Evolutionary conservation across 1,140 invertebrate genomes (phyloP).

Genomic region (Lerema accius): DNA sequence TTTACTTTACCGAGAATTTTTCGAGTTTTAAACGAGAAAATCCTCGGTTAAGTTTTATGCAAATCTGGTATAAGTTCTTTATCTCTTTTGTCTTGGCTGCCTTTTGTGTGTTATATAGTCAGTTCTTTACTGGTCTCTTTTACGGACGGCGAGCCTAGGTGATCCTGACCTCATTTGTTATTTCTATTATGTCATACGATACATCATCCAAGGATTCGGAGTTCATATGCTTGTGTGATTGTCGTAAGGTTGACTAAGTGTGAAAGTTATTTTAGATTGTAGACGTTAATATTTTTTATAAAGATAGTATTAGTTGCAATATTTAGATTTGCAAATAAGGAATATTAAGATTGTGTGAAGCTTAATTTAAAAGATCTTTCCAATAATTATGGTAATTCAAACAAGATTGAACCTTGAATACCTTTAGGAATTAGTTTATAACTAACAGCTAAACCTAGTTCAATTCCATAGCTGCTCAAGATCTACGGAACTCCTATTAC

Average conservation of each 20-base stretch:
- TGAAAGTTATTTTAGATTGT: no score
- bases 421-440: no score
- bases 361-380: no score
- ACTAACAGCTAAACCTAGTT: no score
- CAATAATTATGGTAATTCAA: no score
- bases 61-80: neutral
- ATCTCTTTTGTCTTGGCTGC: neutral
- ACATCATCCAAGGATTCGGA: neutral
- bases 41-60: neutral
- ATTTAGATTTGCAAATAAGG: no score
- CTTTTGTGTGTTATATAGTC: neutral
- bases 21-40: neutral
- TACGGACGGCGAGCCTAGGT: neutral
- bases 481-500: no score
- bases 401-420: no score
- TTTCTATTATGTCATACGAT: neutral
- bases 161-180: neutral
- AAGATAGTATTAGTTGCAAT: no score
- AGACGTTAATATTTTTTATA: no score
- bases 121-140: neutral
- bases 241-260: neutral
- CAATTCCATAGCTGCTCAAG: no score
- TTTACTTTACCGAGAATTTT: neutral
- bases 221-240: neutral
- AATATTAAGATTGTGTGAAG: no score